A percentile compares a stretch with the other conserved stretches of the same genome.
Evolutionary conservation across 1,140 invertebrate species (phyloP).

Genomic region (Zaprionus capensis): DNA sequence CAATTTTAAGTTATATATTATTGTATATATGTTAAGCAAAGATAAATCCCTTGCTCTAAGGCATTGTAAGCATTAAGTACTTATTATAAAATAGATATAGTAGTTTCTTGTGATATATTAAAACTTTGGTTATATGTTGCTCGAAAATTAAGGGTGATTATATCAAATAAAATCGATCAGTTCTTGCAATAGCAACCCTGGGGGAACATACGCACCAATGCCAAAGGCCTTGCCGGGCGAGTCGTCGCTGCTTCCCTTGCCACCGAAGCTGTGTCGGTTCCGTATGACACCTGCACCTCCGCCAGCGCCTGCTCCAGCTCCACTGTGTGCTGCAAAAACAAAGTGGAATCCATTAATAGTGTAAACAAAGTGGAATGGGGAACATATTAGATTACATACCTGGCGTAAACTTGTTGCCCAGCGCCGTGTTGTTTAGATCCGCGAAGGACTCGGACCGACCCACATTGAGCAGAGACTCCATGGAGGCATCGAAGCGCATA

Average conservation of each 20-base stretch:
- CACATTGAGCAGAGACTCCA: slow-evolving; percentile 89
- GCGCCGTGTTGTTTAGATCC: slow-evolving; percentile 88
- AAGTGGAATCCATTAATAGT: slow-evolving; percentile 14
- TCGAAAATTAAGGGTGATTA: slow-evolving; percentile 73
- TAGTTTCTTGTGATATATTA: slow-evolving; percentile 48
- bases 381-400: slow-evolving; percentile 42
- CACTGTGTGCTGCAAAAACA: slow-evolving; percentile 54
- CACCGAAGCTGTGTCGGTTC: slow-evolving; percentile 81
- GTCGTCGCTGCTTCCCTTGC: slow-evolving; percentile 80
- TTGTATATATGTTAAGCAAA: slow-evolving; percentile 43
- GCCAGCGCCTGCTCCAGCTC: slow-evolving; percentile 25
- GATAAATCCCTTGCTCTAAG: slow-evolving; percentile 77
- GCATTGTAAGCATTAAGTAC: slow-evolving; percentile 62
- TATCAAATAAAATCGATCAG: slow-evolving; percentile 52
- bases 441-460: slow-evolving; percentile 92
- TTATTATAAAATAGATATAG: slow-evolving; percentile 51
- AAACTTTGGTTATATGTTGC: slow-evolving; percentile 59
- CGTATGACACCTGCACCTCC: slow-evolving; percentile 57
- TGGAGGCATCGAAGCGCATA: slow-evolving; percentile 91
- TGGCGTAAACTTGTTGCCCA: slow-evolving; percentile 74
- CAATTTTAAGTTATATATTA: slow-evolving; percentile 10
- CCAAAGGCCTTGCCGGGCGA: slow-evolving; percentile 89
- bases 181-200: not conserved
- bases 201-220: slow-evolving; percentile 88
- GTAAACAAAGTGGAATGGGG: not conserved